Evolutionary conservation across 1,140 invertebrate species (phyloP).

Genomic region (Euura lappo): DNA sequence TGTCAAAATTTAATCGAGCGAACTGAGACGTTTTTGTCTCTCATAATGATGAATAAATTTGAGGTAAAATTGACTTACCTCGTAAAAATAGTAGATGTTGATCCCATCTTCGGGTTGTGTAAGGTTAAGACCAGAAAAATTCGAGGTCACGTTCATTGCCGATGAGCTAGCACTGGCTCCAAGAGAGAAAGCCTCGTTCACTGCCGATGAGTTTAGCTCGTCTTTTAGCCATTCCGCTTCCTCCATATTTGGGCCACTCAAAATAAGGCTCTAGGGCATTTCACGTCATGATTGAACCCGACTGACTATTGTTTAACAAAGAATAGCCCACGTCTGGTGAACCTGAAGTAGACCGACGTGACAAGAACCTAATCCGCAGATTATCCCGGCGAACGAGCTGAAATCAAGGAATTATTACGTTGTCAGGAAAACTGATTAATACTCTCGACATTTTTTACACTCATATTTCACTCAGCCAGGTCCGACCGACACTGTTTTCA

Average conservation of each 20-base stretch:
- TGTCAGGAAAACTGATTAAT: no score
- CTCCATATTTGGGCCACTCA: conserved; percentile 2
- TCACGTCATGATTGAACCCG: background rate
- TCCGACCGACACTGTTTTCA: no score
- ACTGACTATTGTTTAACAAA: background rate
- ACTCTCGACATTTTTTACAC: no score
- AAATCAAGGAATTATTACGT: no score
- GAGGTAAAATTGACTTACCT: background rate
- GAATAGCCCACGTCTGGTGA: background rate
- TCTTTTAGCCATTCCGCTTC: background rate
- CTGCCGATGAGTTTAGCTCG: background rate
- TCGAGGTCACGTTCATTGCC: background rate
- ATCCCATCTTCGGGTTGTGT: background rate
- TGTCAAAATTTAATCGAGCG: no score
- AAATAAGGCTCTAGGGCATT: background rate
- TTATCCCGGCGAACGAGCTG: no score
- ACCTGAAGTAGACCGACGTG: no score
- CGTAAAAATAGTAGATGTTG: conserved; percentile 5
- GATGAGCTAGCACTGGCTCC: background rate
- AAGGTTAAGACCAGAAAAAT: background rate
- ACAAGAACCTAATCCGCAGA: no score
- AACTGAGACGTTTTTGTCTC: no score
- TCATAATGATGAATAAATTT: background rate
- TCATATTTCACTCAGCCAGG: no score
- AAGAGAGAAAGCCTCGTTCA: conserved; percentile 1